Evolutionary conservation across 1,140 invertebrate genomes (phyloP), one percentile per base, ranked within the genome.

Genomic region (Drosophila ambigua): DNA sequence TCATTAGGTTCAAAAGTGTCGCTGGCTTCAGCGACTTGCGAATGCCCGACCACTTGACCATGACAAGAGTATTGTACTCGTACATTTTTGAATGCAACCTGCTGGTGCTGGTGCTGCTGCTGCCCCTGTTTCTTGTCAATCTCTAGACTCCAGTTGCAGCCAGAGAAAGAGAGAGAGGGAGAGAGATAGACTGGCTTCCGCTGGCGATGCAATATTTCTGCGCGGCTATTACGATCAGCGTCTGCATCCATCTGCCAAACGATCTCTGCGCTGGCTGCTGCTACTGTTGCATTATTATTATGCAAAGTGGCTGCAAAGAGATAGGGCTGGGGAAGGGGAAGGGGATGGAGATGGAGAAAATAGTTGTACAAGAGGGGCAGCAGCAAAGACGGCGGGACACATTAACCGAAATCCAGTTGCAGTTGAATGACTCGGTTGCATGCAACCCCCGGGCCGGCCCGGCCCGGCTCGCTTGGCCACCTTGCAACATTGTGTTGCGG

Each of bases 351-450:
- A 48, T 46, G 15, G 49, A 54, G 26, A 28, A 44, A 13, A 39
- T 39, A 11, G 35, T 13, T 5, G 11, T 39, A 39, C 11, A 39
- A 13, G 35, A 39, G 35, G 35, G 35, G 35, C 1, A 39, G 35
- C 35, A 39, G 43, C 35, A 65, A 72, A 60, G 52, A 69, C 55
- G 67, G 66, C 62, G 76, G 39, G 67, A 60, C 75, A 76, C 75
- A 87, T 79, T 87, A 76, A 79, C 82, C 78, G 78, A 87, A 87
- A 83, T 88, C 71, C 83, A 88, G 65, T 88, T 79, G 68, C 79
- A 87, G 76, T 88, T 87, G 71, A 88, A 87, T 77, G 76, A 87
- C 78, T 87, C 52, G 67, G 59, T 75, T 71, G 77, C 68, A 77
- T 77, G 64, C 58, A 67, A 50, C 62, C n/a, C n/a, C n/a, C n/a